Percentiles rank a stretch among this genome's conserved stretches.
Evolutionary conservation across 2,888 invertebrate genomes (phyloP).

Genomic region (Hyalella azteca): DNA sequence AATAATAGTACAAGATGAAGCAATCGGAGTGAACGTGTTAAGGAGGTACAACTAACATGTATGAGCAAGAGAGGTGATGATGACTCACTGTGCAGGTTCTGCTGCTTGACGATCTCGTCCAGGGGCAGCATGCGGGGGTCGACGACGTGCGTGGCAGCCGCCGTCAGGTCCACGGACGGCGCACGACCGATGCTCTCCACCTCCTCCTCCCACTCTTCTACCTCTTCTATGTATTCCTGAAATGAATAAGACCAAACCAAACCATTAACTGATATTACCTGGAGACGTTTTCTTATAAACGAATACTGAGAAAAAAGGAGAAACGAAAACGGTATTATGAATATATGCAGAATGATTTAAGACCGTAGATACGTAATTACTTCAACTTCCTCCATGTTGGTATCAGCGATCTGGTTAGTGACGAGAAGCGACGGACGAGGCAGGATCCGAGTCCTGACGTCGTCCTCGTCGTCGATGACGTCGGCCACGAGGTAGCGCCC

Average conservation of each 20-base stretch:
- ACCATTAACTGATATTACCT: too few relatives aligned
- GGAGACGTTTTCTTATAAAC: too few relatives aligned
- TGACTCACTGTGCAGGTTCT: neutral
- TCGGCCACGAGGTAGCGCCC: conserved; percentile 4
- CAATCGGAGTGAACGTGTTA: too few relatives aligned
- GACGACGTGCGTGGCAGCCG: neutral
- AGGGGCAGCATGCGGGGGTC: conserved; percentile 17
- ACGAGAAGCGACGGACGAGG: neutral
- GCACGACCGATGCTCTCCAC: conserved; percentile 41
- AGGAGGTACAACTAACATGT: neutral
- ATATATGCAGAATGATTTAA: too few relatives aligned
- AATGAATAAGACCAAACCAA: neutral
- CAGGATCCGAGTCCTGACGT: neutral
- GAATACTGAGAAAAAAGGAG: too few relatives aligned
- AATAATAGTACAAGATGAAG: too few relatives aligned
- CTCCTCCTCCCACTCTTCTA: conserved; percentile 57
- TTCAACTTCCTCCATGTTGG: conserved; percentile 29
- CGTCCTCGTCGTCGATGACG: neutral
- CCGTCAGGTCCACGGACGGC: neutral
- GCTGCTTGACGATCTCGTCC: conserved; percentile 26
- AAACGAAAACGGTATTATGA: too few relatives aligned
- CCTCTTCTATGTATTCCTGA: conserved; percentile 57
- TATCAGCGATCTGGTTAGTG: neutral
- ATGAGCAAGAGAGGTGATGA: neutral
- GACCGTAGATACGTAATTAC: too few relatives aligned